Percentiles rank a stretch among this genome's conserved stretches.
phyloP scores from a whole-genome alignment of 2,797 vertebrate genomes.

The Malurus leucopterus region DNA sequence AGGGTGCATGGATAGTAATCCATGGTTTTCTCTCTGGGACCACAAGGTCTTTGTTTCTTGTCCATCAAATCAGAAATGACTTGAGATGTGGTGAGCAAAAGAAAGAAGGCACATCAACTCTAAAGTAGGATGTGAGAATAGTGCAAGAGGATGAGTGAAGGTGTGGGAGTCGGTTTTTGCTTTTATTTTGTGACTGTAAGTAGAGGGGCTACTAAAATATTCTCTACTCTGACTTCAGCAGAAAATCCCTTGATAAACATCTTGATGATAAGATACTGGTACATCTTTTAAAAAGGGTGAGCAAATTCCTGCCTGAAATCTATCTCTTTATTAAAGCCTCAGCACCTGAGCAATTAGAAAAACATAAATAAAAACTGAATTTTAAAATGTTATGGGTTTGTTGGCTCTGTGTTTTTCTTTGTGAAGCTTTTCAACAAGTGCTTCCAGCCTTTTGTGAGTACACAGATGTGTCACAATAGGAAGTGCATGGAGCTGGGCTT shows the following conservation, averaged over 20 bases:
- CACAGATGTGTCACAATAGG: not conserved
- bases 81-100: not conserved
- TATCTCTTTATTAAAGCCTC: not conserved
- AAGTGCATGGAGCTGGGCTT: not conserved
- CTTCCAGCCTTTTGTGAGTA: not conserved
- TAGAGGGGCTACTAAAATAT: not conserved
- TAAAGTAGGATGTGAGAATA: not conserved
- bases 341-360: slow-evolving; percentile 8
- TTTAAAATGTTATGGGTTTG: not conserved
- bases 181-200: not conserved
- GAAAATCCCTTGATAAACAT: not conserved
- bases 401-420: not conserved
- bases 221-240: not conserved
- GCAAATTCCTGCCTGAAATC: not conserved
- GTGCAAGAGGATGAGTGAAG: not conserved
- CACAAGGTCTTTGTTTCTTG: not conserved
- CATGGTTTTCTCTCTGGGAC: not conserved
- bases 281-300: not conserved
- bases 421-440: not conserved
- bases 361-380: slow-evolving; percentile 3
- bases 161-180: not conserved
- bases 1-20: not conserved
- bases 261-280: not conserved
- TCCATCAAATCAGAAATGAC: not conserved
- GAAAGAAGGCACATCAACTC: not conserved